A percentile compares a stretch with the other conserved stretches of the same genome.
phyloP scores from a whole-genome alignment of 2,113 vertebrate genomes.

The Pleuronectes platessa region DNA sequence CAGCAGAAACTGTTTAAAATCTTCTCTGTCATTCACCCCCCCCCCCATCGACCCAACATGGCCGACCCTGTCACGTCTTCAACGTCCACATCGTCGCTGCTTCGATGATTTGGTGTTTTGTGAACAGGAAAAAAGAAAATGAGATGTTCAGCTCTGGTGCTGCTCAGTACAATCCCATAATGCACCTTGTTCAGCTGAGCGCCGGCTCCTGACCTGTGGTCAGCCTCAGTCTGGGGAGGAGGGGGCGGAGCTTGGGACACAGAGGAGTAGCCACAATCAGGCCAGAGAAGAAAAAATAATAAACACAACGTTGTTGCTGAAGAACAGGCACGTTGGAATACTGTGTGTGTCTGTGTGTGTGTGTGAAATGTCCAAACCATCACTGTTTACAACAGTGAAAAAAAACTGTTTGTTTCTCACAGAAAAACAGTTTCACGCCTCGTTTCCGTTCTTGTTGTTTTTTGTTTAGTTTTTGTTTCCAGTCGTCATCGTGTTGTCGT shows the following conservation, averaged over 20 bases:
- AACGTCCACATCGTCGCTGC: neutral
- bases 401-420: conserved; percentile 75
- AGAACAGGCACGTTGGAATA: conserved; percentile 79
- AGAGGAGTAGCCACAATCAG: conserved; percentile 54
- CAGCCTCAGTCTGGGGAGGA: conserved; percentile 9
- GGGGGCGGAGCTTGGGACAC: conserved; percentile 34
- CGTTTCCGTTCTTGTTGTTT: conserved; percentile 8
- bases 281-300: conserved; percentile 50
- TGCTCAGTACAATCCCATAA: conserved; percentile 29
- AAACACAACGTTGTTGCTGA: conserved; percentile 53
- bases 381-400: conserved; percentile 82
- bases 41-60: conserved; percentile 15
- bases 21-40: conserved; percentile 8
- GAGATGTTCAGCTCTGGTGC: neutral
- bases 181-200: conserved; percentile 21
- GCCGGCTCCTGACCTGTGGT: neutral
- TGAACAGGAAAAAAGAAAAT: conserved; percentile 14
- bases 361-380: conserved; percentile 61
- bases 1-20: conserved; percentile 70
- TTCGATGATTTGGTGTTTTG: neutral
- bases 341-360: conserved; percentile 47
- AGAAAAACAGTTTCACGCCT: conserved; percentile 69
- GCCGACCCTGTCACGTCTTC: neutral
- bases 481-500: neutral
- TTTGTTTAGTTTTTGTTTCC: neutral